Percentiles rank a stretch among this genome's conserved stretches.
Evolutionary conservation across 1,140 invertebrate species (phyloP).

Genomic region (Drosophila quadrilineata): DNA sequence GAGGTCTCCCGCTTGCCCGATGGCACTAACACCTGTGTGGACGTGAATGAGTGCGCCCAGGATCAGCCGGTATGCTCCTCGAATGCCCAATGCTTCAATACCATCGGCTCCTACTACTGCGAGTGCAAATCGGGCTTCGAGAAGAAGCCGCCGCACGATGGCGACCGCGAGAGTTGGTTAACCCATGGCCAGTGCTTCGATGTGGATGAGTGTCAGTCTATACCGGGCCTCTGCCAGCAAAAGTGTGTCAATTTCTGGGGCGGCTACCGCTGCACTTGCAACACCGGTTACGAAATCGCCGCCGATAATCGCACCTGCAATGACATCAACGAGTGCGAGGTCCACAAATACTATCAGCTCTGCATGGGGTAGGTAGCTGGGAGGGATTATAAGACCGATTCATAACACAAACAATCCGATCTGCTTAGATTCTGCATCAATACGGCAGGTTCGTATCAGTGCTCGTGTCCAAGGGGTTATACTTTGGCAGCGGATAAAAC

Average conservation of each 20-base stretch:
- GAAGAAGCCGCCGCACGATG: constrained; percentile 66
- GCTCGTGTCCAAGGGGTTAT: constrained; percentile 93
- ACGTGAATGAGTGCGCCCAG: constrained; percentile 92
- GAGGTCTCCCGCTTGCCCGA: constrained; percentile 83
- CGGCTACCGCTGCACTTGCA: constrained; percentile 89
- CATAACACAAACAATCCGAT: no score
- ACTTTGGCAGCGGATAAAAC: constrained; percentile 86
- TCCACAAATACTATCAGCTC: constrained; percentile 86
- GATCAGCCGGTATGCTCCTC: constrained; percentile 83
- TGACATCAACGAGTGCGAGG: constrained; percentile 94
- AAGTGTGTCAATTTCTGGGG: constrained; percentile 93
- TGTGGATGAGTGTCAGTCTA: constrained; percentile 86
- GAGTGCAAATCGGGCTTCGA: constrained; percentile 89
- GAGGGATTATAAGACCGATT: no score
- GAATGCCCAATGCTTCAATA: constrained; percentile 89
- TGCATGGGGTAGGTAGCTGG: constrained; percentile 91
- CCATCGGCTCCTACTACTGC: constrained; percentile 90
- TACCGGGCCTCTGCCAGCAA: constrained; percentile 89
- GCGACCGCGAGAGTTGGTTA: constrained; percentile 61
- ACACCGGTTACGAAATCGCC: constrained; percentile 87
- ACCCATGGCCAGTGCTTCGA: constrained; percentile 83
- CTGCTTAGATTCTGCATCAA: constrained; percentile 88
- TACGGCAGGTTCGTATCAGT: constrained; percentile 92
- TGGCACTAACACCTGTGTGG: constrained; percentile 86
- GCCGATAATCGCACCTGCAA: constrained; percentile 89